A percentile compares a stretch with the other conserved stretches of the same genome.
Conservation (phyloP, 2,113 vertebrate species). For the Salminus brasiliensis region DNA sequence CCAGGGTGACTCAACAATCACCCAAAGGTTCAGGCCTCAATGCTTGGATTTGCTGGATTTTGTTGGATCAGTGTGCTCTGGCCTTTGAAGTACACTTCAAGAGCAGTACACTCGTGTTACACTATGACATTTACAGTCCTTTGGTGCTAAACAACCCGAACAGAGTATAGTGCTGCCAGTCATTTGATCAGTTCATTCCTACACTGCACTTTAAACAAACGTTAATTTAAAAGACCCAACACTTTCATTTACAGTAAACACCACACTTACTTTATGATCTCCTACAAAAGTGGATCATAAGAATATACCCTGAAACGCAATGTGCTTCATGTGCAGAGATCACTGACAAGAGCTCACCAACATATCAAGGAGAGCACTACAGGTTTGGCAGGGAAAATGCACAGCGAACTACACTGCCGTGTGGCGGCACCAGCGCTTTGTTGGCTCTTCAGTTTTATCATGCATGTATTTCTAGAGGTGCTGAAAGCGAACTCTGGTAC, state of each 20-base stretch:
- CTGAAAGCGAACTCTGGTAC: conserved; percentile 25
- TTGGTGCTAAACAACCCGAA: background rate
- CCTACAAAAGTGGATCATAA: background rate
- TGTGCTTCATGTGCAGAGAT: background rate
- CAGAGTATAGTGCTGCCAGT: background rate
- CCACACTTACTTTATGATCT: background rate
- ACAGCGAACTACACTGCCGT: background rate
- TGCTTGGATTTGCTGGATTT: background rate
- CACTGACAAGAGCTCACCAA: background rate
- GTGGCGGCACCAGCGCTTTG: conserved; percentile 30
- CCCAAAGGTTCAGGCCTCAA: background rate
- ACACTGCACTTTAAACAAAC: too few relatives aligned
- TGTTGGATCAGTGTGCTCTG: background rate
- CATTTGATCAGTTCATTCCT: background rate
- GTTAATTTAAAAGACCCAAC: too few relatives aligned
- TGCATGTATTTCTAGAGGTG: conserved; percentile 44
- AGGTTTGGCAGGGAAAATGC: conserved; percentile 24
- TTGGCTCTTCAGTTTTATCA: conserved; percentile 32
- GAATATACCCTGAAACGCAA: background rate
- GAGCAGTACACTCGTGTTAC: background rate
- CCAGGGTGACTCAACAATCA: background rate
- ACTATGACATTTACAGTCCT: background rate
- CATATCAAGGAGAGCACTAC: background rate
- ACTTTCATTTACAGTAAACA: background rate
- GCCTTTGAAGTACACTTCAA: background rate